Evolutionary conservation across 2,888 invertebrate species (phyloP).

Genomic region (Furcula furcula): DNA sequence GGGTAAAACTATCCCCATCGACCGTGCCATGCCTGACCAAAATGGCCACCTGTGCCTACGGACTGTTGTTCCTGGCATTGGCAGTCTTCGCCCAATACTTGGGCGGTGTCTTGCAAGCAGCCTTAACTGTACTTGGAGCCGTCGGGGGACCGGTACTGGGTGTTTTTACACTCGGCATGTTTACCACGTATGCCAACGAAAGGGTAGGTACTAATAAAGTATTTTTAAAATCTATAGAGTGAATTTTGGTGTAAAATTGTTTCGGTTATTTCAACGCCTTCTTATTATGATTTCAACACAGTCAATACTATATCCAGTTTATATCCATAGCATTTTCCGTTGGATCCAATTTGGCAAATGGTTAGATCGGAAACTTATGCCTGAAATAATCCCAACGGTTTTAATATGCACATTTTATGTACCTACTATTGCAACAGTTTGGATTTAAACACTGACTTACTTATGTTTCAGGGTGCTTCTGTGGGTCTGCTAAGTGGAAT

Average conservation of each 20-base stretch:
- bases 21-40: constrained; percentile 82
- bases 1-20: constrained; percentile 50
- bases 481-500: constrained; percentile 85
- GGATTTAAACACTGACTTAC: no score
- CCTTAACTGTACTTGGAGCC: constrained; percentile 92
- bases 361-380: no score
- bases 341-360: no score
- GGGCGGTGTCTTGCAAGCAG: constrained; percentile 93
- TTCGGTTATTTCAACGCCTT: no score
- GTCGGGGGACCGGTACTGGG: constrained; percentile 94
- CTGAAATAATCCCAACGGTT: no score
- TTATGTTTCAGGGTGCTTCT: constrained; percentile 85
- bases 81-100: constrained; percentile 92
- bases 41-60: constrained; percentile 86
- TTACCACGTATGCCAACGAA: constrained; percentile 87
- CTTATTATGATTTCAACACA: no score
- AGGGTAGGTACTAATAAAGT: constrained; percentile 62
- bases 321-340: no score
- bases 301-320: no score
- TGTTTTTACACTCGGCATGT: constrained; percentile 93
- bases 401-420: no score
- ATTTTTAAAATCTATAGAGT: background rate
- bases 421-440: no score
- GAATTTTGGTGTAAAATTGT: no score
- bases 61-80: constrained; percentile 88